These are phyloP conservation scores for Xenopus borealis DNA, from an alignment of 2,113 vertebrate genomes.

Conservation along the genomic window DNA sequence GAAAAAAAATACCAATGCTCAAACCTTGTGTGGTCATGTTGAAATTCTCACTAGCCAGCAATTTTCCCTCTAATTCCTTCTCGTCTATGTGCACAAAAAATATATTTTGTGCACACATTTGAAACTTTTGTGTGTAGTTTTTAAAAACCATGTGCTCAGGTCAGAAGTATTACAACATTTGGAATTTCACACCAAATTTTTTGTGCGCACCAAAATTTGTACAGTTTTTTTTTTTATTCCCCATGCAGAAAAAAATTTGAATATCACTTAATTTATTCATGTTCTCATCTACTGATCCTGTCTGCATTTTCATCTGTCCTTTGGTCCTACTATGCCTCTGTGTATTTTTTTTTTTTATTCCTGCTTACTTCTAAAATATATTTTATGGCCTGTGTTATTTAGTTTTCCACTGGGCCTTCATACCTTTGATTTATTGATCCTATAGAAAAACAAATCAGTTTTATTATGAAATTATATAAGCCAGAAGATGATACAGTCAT, in stretches of 20 bases:
- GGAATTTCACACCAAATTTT: too few relatives aligned
- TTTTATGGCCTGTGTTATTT: slow-evolving; percentile 31
- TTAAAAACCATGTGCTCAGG: too few relatives aligned
- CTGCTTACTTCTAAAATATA: slow-evolving; percentile 22
- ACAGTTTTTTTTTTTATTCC: too few relatives aligned
- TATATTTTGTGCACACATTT: too few relatives aligned
- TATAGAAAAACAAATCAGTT: slow-evolving; percentile 40
- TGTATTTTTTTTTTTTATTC: slow-evolving; percentile 16
- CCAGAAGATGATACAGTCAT: slow-evolving; percentile 27
- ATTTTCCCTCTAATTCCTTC: too few relatives aligned
- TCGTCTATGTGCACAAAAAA: too few relatives aligned
- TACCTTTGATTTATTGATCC: slow-evolving; percentile 29
- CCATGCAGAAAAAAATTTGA: background rate
- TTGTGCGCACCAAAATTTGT: too few relatives aligned
- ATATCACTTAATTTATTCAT: background rate
- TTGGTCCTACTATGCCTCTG: background rate
- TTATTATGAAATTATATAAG: slow-evolving; percentile 42
- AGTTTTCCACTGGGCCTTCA: slow-evolving; percentile 14
- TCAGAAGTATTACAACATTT: too few relatives aligned
- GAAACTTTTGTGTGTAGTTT: too few relatives aligned
- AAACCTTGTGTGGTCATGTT: too few relatives aligned
- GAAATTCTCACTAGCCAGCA: too few relatives aligned
- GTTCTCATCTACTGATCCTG: slow-evolving; percentile 5
- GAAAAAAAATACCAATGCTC: too few relatives aligned
- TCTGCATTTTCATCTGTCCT: slow-evolving; percentile 5